A percentile compares a stretch with the other conserved stretches of the same genome.
These are phyloP conservation scores for Eira barbara DNA, from an alignment of 2,113 vertebrate species.

Conservation along the genomic window DNA sequence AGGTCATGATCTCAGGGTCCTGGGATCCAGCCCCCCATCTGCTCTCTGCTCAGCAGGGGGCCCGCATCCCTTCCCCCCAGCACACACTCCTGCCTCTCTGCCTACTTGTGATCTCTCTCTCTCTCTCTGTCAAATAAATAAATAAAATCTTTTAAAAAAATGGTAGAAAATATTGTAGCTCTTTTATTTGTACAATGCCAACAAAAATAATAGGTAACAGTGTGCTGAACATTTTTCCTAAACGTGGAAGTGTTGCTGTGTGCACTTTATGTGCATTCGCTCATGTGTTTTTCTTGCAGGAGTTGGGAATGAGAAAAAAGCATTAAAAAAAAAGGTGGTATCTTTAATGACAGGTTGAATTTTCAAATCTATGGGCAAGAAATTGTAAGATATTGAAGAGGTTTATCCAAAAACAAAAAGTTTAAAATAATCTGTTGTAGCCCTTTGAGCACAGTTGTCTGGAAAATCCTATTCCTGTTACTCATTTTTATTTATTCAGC, in stretches of 20 bases:
- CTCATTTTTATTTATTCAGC: background rate
- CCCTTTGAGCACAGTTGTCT: background rate
- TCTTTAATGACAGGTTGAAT: background rate
- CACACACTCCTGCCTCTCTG: too few species aligned
- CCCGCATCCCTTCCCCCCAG: too few species aligned
- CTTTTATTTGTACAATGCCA: background rate
- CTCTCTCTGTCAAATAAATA: too few species aligned
- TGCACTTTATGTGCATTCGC: background rate
- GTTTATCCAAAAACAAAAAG: slow-evolving; percentile 21
- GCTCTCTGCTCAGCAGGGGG: too few species aligned
- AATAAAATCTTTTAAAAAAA: too few species aligned
- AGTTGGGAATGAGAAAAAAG: background rate
- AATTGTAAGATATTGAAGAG: background rate
- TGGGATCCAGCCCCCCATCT: too few species aligned
- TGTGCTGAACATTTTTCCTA: background rate
- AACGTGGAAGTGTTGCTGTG: accelerated
- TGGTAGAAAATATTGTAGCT: background rate
- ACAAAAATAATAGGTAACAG: background rate
- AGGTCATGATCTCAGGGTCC: too few species aligned
- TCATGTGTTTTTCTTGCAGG: background rate
- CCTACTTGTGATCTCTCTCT: too few species aligned
- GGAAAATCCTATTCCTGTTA: slow-evolving; percentile 35
- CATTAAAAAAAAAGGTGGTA: background rate
- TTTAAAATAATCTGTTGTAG: background rate
- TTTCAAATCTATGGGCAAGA: background rate